Conservation (phyloP, 2,888 invertebrate species). For the Lepidonotus clava region DNA sequence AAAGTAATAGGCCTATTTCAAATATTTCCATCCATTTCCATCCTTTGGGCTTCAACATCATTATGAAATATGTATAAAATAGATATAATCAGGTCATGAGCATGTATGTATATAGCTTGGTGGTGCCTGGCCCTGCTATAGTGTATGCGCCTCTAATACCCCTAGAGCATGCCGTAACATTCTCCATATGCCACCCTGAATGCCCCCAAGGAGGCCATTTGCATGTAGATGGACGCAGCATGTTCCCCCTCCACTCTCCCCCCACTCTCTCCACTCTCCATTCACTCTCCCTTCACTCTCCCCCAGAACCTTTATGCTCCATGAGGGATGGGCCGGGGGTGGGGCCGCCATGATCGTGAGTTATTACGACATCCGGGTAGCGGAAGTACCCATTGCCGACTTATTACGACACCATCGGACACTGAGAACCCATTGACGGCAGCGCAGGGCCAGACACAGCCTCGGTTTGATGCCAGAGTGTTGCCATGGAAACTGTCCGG, state of each 20-base stretch:
- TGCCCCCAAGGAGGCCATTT: neutral
- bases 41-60: no score
- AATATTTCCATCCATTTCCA: no score
- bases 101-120: no score
- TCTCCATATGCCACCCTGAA: neutral
- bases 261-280: neutral
- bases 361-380: neutral
- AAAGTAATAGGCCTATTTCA: no score
- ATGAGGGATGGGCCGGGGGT: neutral
- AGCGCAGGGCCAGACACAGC: neutral
- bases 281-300: neutral
- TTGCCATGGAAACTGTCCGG: conserved; percentile 3
- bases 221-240: neutral
- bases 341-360: neutral
- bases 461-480: neutral
- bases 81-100: no score
- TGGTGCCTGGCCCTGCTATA: no score
- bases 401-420: neutral
- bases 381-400: conserved; percentile 7
- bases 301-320: conserved; percentile 25
- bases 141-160: no score
- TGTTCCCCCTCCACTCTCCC: neutral
- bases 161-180: neutral
- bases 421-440: neutral
- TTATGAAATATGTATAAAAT: no score